phyloP scores from a whole-genome alignment of 2,113 vertebrate genomes.

The Neodontobutis hainanensis region DNA sequence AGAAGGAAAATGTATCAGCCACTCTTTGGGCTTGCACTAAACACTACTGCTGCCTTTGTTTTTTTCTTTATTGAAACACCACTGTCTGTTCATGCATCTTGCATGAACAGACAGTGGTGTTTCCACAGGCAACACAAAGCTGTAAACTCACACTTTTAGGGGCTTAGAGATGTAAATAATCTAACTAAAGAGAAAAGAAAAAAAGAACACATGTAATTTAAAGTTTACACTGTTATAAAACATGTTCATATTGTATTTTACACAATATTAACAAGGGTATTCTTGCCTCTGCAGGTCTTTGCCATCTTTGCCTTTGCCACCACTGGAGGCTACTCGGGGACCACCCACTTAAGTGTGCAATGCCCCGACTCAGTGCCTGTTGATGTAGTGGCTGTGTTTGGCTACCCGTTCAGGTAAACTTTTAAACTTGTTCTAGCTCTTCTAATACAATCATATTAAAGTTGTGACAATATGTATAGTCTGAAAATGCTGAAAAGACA shows the following conservation, averaged over 20 bases:
- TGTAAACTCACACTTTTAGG: not conserved
- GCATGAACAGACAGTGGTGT: no score
- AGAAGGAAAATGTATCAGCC: no score
- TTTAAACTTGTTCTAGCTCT: not conserved
- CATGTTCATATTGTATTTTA: not conserved
- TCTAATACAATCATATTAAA: no score
- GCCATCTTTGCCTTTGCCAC: slow-evolving; percentile 93
- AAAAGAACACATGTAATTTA: no score
- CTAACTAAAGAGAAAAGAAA: no score
- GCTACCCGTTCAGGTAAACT: slow-evolving; percentile 92
- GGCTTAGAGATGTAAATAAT: no score
- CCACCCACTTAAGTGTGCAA: slow-evolving; percentile 71
- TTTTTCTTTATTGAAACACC: not conserved
- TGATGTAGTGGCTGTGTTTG: slow-evolving; percentile 66
- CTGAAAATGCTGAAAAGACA: no score
- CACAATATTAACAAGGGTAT: no score
- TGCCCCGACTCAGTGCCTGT: slow-evolving; percentile 52
- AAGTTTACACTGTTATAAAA: no score
- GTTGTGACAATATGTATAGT: no score
- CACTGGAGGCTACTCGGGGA: slow-evolving; percentile 88
- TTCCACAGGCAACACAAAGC: not conserved
- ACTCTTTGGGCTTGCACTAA: not conserved
- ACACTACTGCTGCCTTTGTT: not conserved
- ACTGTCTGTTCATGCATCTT: not conserved
- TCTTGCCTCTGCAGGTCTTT: slow-evolving; percentile 81